Percentiles rank a stretch among this genome's conserved stretches.
Evolutionary conservation across 2,113 vertebrate species (phyloP).

Genomic region (Sciurus niger): DNA sequence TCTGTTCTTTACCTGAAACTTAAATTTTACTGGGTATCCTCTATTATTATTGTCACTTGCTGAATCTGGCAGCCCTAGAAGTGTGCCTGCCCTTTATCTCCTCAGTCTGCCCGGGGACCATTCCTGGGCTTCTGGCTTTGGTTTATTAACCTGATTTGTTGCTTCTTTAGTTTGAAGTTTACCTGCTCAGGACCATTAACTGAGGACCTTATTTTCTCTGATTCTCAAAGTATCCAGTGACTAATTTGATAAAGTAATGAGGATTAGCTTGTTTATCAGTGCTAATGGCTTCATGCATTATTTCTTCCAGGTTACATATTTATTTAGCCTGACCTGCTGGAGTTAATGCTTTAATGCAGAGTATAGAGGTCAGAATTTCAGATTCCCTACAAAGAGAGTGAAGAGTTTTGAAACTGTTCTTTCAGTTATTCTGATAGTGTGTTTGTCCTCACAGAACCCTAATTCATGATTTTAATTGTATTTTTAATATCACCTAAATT

Average conservation of each 20-base stretch:
- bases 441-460: not conserved
- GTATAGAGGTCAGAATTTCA: conserved; percentile 4
- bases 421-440: not conserved
- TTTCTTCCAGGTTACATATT: conserved; percentile 1
- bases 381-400: not conserved
- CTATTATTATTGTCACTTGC: not conserved
- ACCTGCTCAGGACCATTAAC: not conserved
- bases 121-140: not conserved
- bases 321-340: not conserved
- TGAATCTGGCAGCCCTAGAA: not conserved
- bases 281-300: not conserved
- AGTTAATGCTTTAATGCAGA: not conserved
- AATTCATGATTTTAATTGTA: conserved; percentile 13
- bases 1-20: conserved; percentile 43
- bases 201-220: not conserved
- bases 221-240: conserved; percentile 10
- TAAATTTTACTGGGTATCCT: not conserved
- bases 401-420: conserved; percentile 26
- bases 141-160: not conserved
- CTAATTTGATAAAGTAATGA: conserved; percentile 35
- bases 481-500: conserved; percentile 51
- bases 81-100: not conserved
- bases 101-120: not conserved
- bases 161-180: not conserved
- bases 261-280: not conserved